Conservation (phyloP, 2,113 vertebrate species). For the Neomonachus schauinslandi region DNA sequence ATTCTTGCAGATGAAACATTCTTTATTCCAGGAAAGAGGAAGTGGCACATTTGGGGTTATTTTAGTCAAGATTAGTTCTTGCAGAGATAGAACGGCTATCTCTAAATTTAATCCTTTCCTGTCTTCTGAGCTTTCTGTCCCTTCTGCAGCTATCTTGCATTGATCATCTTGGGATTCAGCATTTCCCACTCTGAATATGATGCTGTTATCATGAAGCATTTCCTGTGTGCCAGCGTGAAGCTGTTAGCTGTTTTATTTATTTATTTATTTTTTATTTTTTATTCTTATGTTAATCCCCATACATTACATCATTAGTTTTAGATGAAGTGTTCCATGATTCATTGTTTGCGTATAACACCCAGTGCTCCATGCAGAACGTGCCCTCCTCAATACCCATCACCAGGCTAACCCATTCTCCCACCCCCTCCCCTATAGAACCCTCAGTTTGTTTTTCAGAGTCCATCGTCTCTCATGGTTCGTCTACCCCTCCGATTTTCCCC, state of each 20-base stretch:
- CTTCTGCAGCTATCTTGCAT: background rate
- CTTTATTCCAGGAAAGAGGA: conserved; percentile 60
- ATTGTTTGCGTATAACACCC: too few relatives aligned
- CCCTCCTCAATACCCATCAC: too few relatives aligned
- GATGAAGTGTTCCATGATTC: too few relatives aligned
- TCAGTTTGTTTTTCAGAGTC: too few relatives aligned
- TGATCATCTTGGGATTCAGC: background rate
- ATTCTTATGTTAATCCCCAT: too few relatives aligned
- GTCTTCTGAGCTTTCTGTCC: background rate
- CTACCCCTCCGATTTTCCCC: too few relatives aligned
- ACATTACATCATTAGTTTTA: too few relatives aligned
- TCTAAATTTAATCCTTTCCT: conserved; percentile 22
- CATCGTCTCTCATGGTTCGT: too few relatives aligned
- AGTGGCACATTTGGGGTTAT: background rate
- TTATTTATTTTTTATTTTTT: too few relatives aligned
- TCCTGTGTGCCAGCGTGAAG: background rate
- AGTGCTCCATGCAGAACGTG: too few relatives aligned
- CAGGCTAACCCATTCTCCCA: too few relatives aligned
- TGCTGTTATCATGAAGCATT: background rate
- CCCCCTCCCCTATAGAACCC: too few relatives aligned
- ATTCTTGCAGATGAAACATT: conserved; percentile 29
- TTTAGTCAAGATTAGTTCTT: conserved; percentile 41
- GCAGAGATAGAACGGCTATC: background rate
- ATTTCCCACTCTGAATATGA: background rate
- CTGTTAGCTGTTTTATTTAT: background rate